Percentiles rank a stretch among this genome's conserved stretches.
phyloP scores from a whole-genome alignment of 1,140 invertebrate species.

The Drosophila pruinosa region DNA sequence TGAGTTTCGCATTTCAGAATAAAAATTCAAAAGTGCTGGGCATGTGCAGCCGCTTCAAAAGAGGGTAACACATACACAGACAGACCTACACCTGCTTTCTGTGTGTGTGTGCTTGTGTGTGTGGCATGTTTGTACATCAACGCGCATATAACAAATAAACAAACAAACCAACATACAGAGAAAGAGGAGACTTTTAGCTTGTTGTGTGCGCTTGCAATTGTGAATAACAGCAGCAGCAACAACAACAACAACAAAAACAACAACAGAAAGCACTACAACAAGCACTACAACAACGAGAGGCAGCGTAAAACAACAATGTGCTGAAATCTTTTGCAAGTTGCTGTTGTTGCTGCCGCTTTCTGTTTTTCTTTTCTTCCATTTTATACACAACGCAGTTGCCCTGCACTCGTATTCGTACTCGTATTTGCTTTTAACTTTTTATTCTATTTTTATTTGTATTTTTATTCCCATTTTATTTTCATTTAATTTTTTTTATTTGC shows the following conservation, averaged over 20 bases:
- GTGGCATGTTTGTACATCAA: constrained; percentile 59
- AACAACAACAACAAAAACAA: constrained; percentile 23
- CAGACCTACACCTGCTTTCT: constrained; percentile 24
- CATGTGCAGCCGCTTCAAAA: constrained; percentile 34
- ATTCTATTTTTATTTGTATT: constrained; percentile 26
- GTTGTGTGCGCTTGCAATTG: constrained; percentile 57
- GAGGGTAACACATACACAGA: constrained; percentile 20
- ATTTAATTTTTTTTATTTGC: constrained; percentile 30
- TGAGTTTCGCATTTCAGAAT: constrained; percentile 66
- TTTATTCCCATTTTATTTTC: constrained; percentile 38
- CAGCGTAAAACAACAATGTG: constrained; percentile 55
- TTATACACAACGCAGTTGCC: constrained; percentile 21
- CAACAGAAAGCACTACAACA: constrained; percentile 13
- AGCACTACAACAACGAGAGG: constrained; percentile 7
- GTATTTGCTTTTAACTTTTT: constrained; percentile 55
- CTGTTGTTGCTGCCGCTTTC: constrained; percentile 31
- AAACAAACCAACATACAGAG: constrained; percentile 40
- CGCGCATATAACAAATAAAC: constrained; percentile 62
- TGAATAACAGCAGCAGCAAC: constrained; percentile 48
- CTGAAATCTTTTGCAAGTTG: constrained; percentile 56
- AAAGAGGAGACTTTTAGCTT: constrained; percentile 55
- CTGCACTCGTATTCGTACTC: constrained; percentile 22
- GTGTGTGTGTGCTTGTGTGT: constrained; percentile 34
- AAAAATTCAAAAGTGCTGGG: constrained; percentile 60
- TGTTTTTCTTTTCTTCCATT: constrained; percentile 38